These are phyloP conservation scores for Pogonomyrmex barbatus DNA, from an alignment of 1,140 invertebrate species.

Conservation along the genomic window DNA sequence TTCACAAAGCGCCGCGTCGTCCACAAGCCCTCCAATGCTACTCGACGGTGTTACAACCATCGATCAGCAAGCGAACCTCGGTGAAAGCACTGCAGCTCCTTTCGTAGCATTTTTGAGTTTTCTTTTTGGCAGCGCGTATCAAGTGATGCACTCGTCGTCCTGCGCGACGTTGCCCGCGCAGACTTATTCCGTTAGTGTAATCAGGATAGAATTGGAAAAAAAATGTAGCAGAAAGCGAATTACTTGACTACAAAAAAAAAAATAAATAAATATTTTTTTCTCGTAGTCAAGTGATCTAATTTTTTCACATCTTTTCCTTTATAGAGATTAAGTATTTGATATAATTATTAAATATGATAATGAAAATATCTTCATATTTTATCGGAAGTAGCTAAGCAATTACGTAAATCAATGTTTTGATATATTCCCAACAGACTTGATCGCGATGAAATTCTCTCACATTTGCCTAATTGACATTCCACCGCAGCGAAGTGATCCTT, in stretches of 20 bases:
- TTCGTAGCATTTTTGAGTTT: slow-evolving; percentile 24
- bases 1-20: slow-evolving; percentile 44
- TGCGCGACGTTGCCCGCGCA: background rate
- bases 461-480: slow-evolving; percentile 59
- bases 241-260: background rate
- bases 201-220: background rate
- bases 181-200: background rate
- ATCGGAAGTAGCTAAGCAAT: slow-evolving; percentile 7
- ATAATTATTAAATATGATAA: background rate
- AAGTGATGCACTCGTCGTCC: slow-evolving; percentile 15
- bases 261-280: too few relatives aligned
- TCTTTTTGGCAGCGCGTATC: slow-evolving; percentile 24
- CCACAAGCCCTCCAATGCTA: slow-evolving; percentile 46
- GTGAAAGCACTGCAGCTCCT: slow-evolving; percentile 47
- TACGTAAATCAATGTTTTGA: slow-evolving; percentile 30
- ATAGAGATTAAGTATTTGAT: too few relatives aligned
- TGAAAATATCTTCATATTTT: background rate
- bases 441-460: slow-evolving; percentile 50
- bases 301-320: too few relatives aligned
- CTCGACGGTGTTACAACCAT: slow-evolving; percentile 57
- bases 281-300: too few relatives aligned
- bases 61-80: slow-evolving; percentile 53
- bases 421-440: slow-evolving; percentile 28
- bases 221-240: too few relatives aligned
- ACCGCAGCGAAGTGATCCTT: slow-evolving; percentile 38